Percentiles rank a stretch among this genome's conserved stretches.
These are phyloP conservation scores for Piezodorus guildinii DNA, from an alignment of 1,140 invertebrate species.

Conservation along the genomic window DNA sequence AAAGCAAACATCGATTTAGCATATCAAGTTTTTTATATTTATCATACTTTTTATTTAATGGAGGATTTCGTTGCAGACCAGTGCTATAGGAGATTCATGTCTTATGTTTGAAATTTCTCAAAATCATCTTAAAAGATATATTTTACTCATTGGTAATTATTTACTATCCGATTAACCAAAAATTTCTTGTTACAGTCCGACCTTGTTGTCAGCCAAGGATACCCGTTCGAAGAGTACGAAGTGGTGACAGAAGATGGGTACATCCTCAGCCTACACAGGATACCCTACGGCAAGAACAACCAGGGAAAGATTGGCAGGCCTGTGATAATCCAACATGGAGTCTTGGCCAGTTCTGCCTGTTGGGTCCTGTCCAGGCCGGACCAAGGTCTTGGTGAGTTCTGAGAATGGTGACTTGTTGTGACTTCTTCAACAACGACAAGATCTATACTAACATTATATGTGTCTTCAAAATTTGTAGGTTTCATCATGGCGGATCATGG, in stretches of 20 bases:
- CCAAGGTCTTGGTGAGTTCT: conserved; percentile 34
- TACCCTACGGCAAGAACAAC: conserved; percentile 37
- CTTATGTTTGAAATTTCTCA: too few relatives aligned
- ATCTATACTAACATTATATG: too few relatives aligned
- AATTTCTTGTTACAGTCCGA: too few relatives aligned
- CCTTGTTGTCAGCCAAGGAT: conserved; percentile 37
- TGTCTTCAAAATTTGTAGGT: conserved; percentile 32
- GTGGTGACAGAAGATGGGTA: conserved; percentile 59
- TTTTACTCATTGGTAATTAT: too few relatives aligned
- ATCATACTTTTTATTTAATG: too few relatives aligned
- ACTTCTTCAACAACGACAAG: not conserved
- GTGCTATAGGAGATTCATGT: too few relatives aligned
- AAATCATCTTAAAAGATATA: too few relatives aligned
- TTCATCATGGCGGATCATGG: conserved; percentile 55
- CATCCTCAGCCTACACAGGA: conserved; percentile 56
- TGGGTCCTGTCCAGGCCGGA: conserved; percentile 57
- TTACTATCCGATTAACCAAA: too few relatives aligned
- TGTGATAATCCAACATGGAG: conserved; percentile 63
- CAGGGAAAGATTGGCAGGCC: not conserved
- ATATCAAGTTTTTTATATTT: too few relatives aligned
- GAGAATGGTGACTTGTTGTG: too few relatives aligned
- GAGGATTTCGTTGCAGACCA: too few relatives aligned
- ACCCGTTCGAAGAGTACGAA: conserved; percentile 51
- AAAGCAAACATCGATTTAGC: too few relatives aligned
- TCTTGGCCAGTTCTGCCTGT: conserved; percentile 59